These are phyloP conservation scores for Periophthalmus magnuspinnatus DNA, from an alignment of 2,797 vertebrate genomes.

Conservation along the genomic window DNA sequence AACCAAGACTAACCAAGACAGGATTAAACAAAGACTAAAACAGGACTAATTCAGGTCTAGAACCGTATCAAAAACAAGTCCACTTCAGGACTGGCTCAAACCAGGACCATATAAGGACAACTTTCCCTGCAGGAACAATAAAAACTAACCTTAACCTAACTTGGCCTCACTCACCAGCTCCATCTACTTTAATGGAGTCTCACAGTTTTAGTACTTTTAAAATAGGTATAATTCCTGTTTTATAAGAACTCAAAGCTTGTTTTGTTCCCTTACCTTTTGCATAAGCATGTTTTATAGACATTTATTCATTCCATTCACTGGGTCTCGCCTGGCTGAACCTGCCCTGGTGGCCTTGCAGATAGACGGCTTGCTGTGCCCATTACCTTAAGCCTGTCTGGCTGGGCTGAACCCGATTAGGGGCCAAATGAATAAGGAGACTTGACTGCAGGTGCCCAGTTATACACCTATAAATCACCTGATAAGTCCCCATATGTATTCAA, in stretches of 20 bases:
- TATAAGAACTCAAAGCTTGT: not conserved
- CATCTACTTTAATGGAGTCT: too few species aligned
- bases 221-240: too few species aligned
- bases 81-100: not conserved
- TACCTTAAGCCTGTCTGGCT: constrained; percentile 63
- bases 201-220: too few species aligned
- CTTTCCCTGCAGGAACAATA: too few species aligned
- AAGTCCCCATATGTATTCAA: constrained; percentile 48
- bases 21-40: not conserved
- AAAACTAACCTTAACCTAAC: too few species aligned
- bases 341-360: constrained; percentile 47
- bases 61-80: not conserved
- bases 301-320: constrained; percentile 4
- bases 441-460: constrained; percentile 46
- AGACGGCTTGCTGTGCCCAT: constrained; percentile 48
- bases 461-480: constrained; percentile 66
- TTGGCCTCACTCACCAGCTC: too few species aligned
- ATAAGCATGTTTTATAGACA: constrained; percentile 1
- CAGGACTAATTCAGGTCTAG: not conserved
- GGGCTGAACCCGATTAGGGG: constrained; percentile 59
- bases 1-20: not conserved
- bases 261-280: not conserved
- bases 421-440: constrained; percentile 64
- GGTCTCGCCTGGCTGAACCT: constrained; percentile 46
- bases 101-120: not conserved